Conservation (phyloP, 2,797 vertebrate species). For the Phalloptychus januarius region DNA sequence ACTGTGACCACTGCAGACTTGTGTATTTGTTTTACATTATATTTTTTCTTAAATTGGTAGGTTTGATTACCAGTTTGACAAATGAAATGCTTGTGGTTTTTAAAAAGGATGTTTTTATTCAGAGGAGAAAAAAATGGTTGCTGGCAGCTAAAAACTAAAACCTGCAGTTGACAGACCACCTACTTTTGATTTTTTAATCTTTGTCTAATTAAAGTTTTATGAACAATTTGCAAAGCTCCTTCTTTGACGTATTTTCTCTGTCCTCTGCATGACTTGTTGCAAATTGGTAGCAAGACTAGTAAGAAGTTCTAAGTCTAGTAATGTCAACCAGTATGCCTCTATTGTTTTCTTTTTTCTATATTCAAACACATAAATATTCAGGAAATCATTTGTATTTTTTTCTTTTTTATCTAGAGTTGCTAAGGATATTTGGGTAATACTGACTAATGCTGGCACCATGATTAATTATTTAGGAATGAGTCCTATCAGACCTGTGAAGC, state of each 20-base stretch:
- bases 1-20: constrained; percentile 57
- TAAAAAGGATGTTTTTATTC: constrained; percentile 44
- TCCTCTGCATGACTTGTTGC: not conserved
- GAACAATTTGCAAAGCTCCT: not conserved
- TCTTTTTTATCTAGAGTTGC: not conserved
- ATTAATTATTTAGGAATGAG: not conserved
- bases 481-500: not conserved
- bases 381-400: not conserved
- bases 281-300: not conserved
- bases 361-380: not conserved
- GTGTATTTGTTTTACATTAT: constrained; percentile 49
- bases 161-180: not conserved
- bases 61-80: constrained; percentile 70
- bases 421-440: not conserved
- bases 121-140: constrained; percentile 54
- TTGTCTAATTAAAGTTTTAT: constrained; percentile 37
- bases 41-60: constrained; percentile 69
- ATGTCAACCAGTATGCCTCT: not conserved
- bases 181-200: constrained; percentile 16
- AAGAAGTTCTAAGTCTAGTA: not conserved
- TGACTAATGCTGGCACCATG: not conserved
- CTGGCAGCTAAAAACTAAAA: not conserved
- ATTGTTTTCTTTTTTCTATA: not conserved
- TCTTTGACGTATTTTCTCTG: not conserved
- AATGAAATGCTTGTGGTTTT: constrained; percentile 57